Base-by-base conservation (phyloP, 2,797 vertebrate genomes). In the Syndactyla subalaris region DNA sequence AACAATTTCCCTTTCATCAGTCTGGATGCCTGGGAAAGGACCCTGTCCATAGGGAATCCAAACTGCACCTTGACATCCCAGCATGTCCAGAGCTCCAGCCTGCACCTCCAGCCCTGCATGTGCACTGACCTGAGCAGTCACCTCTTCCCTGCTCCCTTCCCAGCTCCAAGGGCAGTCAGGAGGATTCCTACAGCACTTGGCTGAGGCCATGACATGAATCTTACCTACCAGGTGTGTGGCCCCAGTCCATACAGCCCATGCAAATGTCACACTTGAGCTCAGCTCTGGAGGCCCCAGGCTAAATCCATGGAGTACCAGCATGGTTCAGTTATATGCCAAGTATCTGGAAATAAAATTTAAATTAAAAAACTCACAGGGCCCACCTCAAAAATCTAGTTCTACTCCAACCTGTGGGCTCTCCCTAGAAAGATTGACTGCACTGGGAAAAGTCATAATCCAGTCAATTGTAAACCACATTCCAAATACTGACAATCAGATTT, bases 1-100 rank as follows among this genome's bases (percentile, higher is more conserved):
- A 84, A 87, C 84, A 95, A 93, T 73, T 62, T 81, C 86, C 72
- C 62, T 51, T 82, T 77, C 85, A 76, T 93, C 63, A 16, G 65
- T 10, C 2, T 38, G 43, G 68, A 58, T 58, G 91, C 61, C 38
- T 83, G 81, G 39, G 68, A 88, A 93, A 85, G 59, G 67, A 32
- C 20, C n/a, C 62, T 75, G 43, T 45, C 29, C 46, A 0, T 6
- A 2, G 0, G 18, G 71, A 85, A 93, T 54, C 67, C 71, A 34
- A 63, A 67, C 51, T 51, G 73, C 73, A 88, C 88, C 93, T 81
- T 63, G 67, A 87, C 59, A 90, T 63, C 74, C 51, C 93, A 87
- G 83, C 74, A 79, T 8, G 29, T 46, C 63, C 70, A 52, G 63
- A 18, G 80, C 55, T 88, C 61, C 87, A 59, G 0, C 2, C 6